Evolutionary conservation across 1,140 invertebrate genomes (phyloP).

Genomic region (Agrilus planipennis): DNA sequence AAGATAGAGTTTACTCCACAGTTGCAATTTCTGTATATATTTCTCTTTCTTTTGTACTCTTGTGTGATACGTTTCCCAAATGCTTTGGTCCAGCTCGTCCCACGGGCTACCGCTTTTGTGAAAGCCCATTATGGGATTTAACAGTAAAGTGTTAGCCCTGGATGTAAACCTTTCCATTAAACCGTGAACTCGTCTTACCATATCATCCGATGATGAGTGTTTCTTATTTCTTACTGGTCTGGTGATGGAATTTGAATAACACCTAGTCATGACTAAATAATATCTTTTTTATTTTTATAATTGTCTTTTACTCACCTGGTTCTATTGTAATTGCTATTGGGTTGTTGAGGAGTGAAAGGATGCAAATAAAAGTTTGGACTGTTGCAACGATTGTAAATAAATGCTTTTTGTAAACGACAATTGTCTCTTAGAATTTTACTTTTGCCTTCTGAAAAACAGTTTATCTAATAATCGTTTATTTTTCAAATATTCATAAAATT

Average conservation of each 20-base stretch:
- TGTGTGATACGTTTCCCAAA: conserved; percentile 66
- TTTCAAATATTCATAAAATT: too few relatives aligned
- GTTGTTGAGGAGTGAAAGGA: too few relatives aligned
- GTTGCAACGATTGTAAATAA: too few relatives aligned
- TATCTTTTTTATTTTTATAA: too few relatives aligned
- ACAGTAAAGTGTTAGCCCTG: conserved; percentile 21
- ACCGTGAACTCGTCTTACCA: conserved; percentile 15
- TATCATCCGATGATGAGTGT: background rate
- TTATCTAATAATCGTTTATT: too few relatives aligned
- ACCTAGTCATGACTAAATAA: too few relatives aligned
- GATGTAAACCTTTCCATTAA: conserved; percentile 28
- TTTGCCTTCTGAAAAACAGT: too few relatives aligned
- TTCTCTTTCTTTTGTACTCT: conserved; percentile 71
- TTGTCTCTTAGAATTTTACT: too few relatives aligned
- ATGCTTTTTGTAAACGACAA: too few relatives aligned
- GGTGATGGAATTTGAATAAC: background rate
- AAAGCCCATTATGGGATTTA: conserved; percentile 16
- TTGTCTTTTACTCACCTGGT: too few relatives aligned
- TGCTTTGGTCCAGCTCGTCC: conserved; percentile 55
- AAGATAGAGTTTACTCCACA: conserved; percentile 66
- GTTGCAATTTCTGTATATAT: conserved; percentile 67
- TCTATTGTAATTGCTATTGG: too few relatives aligned
- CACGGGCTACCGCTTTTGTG: conserved; percentile 29
- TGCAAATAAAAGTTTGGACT: too few relatives aligned
- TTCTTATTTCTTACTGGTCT: background rate